These are phyloP conservation scores for Heteronetta atricapilla DNA, from an alignment of 2,113 vertebrate genomes.

Conservation along the genomic window DNA sequence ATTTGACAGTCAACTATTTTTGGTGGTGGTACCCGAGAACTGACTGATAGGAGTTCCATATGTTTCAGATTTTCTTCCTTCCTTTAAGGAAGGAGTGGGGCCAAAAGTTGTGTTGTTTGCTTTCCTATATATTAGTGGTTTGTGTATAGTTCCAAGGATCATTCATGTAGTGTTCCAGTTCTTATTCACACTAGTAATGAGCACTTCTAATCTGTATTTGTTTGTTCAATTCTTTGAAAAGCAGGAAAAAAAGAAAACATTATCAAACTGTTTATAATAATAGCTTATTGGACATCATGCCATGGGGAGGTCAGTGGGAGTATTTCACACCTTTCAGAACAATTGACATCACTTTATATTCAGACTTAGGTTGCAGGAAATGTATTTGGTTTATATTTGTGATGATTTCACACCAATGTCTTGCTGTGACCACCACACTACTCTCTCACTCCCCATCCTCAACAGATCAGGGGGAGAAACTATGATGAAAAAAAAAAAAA, in stretches of 20 bases:
- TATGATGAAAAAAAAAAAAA: no score
- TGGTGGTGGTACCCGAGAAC: not conserved
- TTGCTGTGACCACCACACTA: no score
- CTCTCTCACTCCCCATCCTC: no score
- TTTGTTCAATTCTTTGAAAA: not conserved
- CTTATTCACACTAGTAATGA: not conserved
- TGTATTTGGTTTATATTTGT: not conserved
- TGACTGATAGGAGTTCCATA: not conserved
- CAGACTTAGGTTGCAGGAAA: not conserved
- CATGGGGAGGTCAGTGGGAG: accelerated
- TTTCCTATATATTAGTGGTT: not conserved
- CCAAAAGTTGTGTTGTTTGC: not conserved
- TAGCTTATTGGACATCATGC: not conserved
- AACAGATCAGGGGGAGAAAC: no score
- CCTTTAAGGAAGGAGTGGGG: not conserved
- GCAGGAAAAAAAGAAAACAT: not conserved
- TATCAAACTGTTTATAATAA: not conserved
- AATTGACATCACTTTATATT: not conserved
- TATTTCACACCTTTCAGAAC: not conserved
- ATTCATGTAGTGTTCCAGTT: not conserved
- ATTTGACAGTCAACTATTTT: not conserved
- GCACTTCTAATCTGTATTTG: not conserved
- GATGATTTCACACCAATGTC: no score
- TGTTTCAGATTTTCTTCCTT: not conserved
- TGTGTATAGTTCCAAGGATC: not conserved